Percentiles rank a stretch among this genome's conserved stretches.
Conservation (phyloP, 2,888 invertebrate genomes). For the Taenaris catops region DNA sequence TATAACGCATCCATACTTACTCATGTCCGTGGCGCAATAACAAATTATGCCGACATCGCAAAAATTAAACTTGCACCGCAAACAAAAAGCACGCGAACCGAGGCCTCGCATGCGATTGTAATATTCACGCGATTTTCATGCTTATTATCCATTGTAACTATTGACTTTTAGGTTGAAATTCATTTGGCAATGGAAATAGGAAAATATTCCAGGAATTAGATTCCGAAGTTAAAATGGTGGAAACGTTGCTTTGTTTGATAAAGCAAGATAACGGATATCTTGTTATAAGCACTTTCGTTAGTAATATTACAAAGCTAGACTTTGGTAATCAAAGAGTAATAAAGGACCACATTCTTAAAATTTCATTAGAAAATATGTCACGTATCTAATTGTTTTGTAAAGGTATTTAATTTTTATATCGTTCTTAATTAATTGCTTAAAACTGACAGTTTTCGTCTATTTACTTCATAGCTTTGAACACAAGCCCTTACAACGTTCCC, state of each 20-base stretch:
- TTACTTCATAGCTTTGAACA: too few relatives aligned
- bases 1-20: constrained; percentile 1
- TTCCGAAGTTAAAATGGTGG: neutral
- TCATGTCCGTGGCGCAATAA: neutral
- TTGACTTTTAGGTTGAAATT: constrained; percentile 1
- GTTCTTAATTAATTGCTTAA: too few relatives aligned
- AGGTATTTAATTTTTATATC: too few relatives aligned
- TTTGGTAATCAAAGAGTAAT: too few relatives aligned
- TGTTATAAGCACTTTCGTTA: too few relatives aligned
- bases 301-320: too few relatives aligned
- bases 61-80: constrained; percentile 13
- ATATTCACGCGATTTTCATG: constrained; percentile 2
- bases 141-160: neutral
- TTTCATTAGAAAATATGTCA: too few relatives aligned
- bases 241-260: constrained; percentile 6
- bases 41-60: constrained; percentile 7
- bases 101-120: constrained; percentile 7
- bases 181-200: neutral
- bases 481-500: too few relatives aligned
- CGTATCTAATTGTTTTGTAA: too few relatives aligned
- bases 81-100: constrained; percentile 9
- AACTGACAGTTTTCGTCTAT: too few relatives aligned
- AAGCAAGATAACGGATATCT: neutral
- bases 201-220: constrained; percentile 6
- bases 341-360: too few relatives aligned